Base-by-base conservation (phyloP, 1,140 invertebrate species). In the Papilio aristodemus region DNA sequence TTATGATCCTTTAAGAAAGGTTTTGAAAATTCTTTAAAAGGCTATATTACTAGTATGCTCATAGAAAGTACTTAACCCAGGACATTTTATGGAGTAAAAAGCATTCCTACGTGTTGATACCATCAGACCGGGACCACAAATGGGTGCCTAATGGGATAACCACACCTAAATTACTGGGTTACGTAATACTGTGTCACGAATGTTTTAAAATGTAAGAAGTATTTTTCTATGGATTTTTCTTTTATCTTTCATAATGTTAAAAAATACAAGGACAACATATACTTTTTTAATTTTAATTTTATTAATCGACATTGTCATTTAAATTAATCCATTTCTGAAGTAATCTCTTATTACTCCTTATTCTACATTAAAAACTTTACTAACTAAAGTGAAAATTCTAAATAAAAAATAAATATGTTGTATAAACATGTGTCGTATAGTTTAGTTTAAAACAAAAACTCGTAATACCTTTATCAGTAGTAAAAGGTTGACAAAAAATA, bases 61-160 rank as follows among this genome's bases (percentile, higher is more conserved):
- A 25, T 41, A 64, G 22, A 43, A 19, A 27, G 43, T 22, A 25
- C 6, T 64, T 43, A 27, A 25, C 38, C 0, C 19, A 43, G 46
- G 17, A 64, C 17, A 13, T 64, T 66, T 50, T 66, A 66, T 66
- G 43, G 63, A 66, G n/a, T 46, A 66, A 66, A 66, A 66, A 66
- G 63, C 41, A 50, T 66, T 66, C 63, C 63, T 50, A 10, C 14
- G 7, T 43, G 11, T 43, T 22, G 41, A 66, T 64, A 64, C 14
- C 41, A 64, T 46, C 62, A 27, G 14, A 64, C 13, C 14, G 19
- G 62, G 62, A 27, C 62, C 39, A 43, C 39, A 64, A 64, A 64
- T 64, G 62, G 62, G 36, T 27, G 19, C 13, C 4, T 46, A 46
- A 64, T 64, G 62, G 62, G 17, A 32, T 64, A 64, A 64, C 5